Percentiles rank a stretch among this genome's conserved stretches.
Conservation (phyloP, 2,113 vertebrate species). For the Nerophis ophidion region DNA sequence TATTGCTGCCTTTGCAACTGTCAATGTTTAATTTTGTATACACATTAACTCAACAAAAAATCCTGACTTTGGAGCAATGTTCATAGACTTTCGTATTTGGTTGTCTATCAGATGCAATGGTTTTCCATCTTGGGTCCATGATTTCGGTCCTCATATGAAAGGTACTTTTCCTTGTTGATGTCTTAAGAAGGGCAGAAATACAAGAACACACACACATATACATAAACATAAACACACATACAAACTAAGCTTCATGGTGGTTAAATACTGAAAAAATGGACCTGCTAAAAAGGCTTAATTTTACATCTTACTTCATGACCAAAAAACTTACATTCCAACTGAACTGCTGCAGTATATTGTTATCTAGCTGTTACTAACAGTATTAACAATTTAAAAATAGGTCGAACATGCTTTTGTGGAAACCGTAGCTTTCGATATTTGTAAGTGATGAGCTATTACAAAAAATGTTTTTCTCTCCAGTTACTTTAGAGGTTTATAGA, state of each 20-base stretch:
- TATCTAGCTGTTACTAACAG: slow-evolving; percentile 15
- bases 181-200: too few species aligned
- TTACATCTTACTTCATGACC: slow-evolving; percentile 35
- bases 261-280: background rate
- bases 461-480: slow-evolving; percentile 2
- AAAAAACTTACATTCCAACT: slow-evolving; percentile 55
- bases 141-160: too few species aligned
- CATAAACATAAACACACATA: background rate
- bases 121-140: too few species aligned
- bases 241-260: slow-evolving; percentile 12
- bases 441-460: slow-evolving; percentile 18
- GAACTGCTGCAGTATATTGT: slow-evolving; percentile 20
- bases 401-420: slow-evolving; percentile 1
- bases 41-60: too few species aligned
- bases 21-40: too few species aligned
- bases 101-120: too few species aligned
- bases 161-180: too few species aligned
- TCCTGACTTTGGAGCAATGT: too few species aligned
- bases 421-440: slow-evolving; percentile 19
- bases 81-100: too few species aligned
- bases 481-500: background rate
- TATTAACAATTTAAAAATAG: slow-evolving; percentile 27
- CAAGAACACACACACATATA: slow-evolving; percentile 4
- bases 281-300: slow-evolving; percentile 9
- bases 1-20: too few species aligned